Conservation (phyloP, 1,140 invertebrate species). For the Dreissena polymorpha region DNA sequence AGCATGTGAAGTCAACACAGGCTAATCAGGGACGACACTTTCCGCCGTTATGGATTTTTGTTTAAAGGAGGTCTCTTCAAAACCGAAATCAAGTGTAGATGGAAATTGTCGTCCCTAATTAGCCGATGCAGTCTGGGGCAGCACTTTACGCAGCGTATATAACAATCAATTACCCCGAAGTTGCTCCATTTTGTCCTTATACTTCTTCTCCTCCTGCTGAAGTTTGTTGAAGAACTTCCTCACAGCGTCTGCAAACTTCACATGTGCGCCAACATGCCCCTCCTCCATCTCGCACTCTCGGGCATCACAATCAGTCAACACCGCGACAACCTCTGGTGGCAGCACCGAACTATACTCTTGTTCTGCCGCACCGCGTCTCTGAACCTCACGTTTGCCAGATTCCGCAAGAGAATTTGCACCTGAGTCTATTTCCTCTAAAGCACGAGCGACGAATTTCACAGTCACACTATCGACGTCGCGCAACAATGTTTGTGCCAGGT, state of each 20-base stretch:
- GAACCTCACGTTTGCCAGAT: slow-evolving; percentile 69
- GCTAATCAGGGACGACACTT: no score
- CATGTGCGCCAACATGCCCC: slow-evolving; percentile 65
- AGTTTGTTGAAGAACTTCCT: slow-evolving; percentile 74
- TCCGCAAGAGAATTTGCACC: slow-evolving; percentile 68
- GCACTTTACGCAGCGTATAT: no score
- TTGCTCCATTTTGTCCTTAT: slow-evolving; percentile 71
- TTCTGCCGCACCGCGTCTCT: slow-evolving; percentile 72
- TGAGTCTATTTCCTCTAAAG: slow-evolving; percentile 66
- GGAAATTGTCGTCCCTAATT: no score
- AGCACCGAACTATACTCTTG: slow-evolving; percentile 70
- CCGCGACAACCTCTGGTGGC: slow-evolving; percentile 72
- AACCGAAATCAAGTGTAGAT: no score
- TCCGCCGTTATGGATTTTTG: no score
- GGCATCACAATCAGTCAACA: slow-evolving; percentile 73
- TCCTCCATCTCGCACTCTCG: slow-evolving; percentile 70
- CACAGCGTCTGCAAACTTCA: slow-evolving; percentile 70
- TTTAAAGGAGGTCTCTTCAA: no score
- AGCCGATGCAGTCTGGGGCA: no score
- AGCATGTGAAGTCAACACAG: no score
- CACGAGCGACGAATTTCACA: slow-evolving; percentile 61
- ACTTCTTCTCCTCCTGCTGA: slow-evolving; percentile 74
- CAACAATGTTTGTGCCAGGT: slow-evolving; percentile 65
- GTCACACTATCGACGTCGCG: slow-evolving; percentile 66
- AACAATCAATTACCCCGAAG: slow-evolving; percentile 58